These are phyloP conservation scores for Chloebia gouldiae DNA, from an alignment of 2,113 vertebrate species.

Conservation along the genomic window DNA sequence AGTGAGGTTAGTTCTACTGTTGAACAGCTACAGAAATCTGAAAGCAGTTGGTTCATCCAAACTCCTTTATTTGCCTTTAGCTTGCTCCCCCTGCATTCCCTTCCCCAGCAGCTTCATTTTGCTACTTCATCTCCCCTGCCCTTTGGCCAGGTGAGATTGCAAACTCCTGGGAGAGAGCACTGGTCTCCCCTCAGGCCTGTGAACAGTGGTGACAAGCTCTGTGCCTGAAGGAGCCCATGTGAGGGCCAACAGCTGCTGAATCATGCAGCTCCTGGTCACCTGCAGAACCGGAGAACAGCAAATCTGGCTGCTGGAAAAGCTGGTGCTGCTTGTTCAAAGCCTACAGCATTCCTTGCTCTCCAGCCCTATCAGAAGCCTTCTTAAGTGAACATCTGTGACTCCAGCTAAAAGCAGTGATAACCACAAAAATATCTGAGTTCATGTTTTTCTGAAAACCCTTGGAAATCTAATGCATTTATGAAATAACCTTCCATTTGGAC, in stretches of 20 bases:
- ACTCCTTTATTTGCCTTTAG: background rate
- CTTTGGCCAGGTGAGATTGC: background rate
- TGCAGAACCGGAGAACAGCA: background rate
- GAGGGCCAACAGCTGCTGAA: background rate
- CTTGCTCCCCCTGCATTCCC: background rate
- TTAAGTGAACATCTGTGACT: background rate
- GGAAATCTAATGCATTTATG: background rate
- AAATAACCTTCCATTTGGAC: background rate
- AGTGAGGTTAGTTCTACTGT: background rate
- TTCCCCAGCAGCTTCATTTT: background rate
- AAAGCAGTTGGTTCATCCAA: background rate
- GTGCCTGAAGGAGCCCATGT: background rate
- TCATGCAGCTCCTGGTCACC: background rate
- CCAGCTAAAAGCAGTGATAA: background rate
- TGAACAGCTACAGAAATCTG: background rate
- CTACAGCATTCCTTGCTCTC: background rate
- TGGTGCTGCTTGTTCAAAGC: background rate
- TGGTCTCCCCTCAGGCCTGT: background rate
- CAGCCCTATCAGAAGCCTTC: background rate
- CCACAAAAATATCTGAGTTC: background rate
- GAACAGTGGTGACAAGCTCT: background rate
- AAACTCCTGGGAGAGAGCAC: background rate
- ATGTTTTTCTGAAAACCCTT: background rate
- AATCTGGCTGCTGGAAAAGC: background rate
- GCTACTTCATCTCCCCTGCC: background rate